phyloP scores from a whole-genome alignment of 2,113 vertebrate genomes.

The Cavia aperea region DNA sequence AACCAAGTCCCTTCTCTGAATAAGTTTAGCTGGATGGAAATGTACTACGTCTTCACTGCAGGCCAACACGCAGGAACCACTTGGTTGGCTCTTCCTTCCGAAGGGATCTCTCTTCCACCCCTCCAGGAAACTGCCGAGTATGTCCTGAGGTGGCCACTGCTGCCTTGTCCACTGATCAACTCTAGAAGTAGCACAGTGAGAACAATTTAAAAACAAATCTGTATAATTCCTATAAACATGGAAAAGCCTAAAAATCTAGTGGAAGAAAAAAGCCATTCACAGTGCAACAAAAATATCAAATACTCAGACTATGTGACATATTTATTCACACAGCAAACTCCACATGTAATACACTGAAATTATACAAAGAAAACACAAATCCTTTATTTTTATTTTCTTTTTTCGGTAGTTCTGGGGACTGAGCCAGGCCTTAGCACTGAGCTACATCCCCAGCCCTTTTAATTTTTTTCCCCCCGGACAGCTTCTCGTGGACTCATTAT shows the following conservation, averaged over 20 bases:
- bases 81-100: accelerated
- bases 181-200: neutral
- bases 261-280: neutral
- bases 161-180: neutral
- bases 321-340: neutral
- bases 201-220: neutral
- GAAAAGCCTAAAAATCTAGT: neutral
- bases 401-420: neutral
- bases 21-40: neutral
- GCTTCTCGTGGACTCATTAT: neutral
- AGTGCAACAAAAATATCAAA: neutral
- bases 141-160: neutral
- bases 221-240: constrained; percentile 1
- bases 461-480: neutral
- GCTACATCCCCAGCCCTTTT: neutral
- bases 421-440: neutral
- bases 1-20: neutral
- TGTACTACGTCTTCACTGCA: accelerated
- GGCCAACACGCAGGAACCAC: accelerated
- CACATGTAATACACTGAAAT: neutral
- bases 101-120: neutral
- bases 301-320: neutral
- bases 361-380: neutral
- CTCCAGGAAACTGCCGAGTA: too few relatives aligned
- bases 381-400: neutral